phyloP scores from a whole-genome alignment of 2,113 vertebrate genomes.

The Psophia crepitans region DNA sequence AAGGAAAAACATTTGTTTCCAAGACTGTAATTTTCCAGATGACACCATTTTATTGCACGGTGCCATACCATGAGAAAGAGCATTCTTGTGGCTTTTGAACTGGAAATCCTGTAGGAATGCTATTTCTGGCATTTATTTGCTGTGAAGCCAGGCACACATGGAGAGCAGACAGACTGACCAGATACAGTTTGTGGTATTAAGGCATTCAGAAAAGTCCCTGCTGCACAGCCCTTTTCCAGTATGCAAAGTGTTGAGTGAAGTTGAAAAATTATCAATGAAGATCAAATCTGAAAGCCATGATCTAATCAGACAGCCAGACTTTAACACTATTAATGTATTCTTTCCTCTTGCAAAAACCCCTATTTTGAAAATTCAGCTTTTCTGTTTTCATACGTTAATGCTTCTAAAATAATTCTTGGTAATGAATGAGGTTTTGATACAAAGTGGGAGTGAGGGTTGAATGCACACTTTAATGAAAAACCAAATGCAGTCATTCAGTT shows the following conservation, averaged over 20 bases:
- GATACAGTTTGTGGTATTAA: slow-evolving; percentile 67
- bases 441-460: not conserved
- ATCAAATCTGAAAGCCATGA: slow-evolving; percentile 38
- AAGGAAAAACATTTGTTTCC: slow-evolving; percentile 69
- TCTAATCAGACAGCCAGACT: slow-evolving; percentile 52
- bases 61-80: slow-evolving; percentile 75
- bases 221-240: slow-evolving; percentile 14
- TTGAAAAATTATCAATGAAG: slow-evolving; percentile 46
- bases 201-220: slow-evolving; percentile 61
- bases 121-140: slow-evolving; percentile 74
- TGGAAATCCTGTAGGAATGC: slow-evolving; percentile 75
- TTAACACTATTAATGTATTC: slow-evolving; percentile 9
- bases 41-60: slow-evolving; percentile 70
- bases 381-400: not conserved
- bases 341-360: not conserved
- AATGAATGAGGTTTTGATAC: slow-evolving; percentile 16
- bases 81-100: slow-evolving; percentile 77
- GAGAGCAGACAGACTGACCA: slow-evolving; percentile 68
- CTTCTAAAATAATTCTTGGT: not conserved
- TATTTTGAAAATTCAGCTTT: slow-evolving; percentile 30
- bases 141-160: slow-evolving; percentile 63
- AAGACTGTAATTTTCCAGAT: slow-evolving; percentile 78
- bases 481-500: not conserved
- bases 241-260: slow-evolving; percentile 48
- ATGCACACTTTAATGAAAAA: not conserved